Evolutionary conservation across 2,797 vertebrate genomes (phyloP).

Genomic region (Apodemus agrarius): DNA sequence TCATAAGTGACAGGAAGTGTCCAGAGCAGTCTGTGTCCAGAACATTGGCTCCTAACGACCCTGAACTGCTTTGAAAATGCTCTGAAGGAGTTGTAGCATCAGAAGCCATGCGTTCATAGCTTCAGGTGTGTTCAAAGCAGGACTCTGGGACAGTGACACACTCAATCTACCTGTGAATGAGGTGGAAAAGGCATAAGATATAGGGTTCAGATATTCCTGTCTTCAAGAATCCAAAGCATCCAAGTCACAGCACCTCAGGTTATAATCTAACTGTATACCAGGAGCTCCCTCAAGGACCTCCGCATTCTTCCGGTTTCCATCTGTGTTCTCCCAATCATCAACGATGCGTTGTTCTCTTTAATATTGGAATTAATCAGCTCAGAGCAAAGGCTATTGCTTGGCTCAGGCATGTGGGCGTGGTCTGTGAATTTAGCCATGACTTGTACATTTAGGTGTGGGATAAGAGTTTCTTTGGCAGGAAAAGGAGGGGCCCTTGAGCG

Average conservation of each 20-base stretch:
- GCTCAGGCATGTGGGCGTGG: background rate
- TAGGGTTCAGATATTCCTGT: background rate
- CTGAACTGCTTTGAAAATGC: background rate
- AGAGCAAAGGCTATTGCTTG: background rate
- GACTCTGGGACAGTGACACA: background rate
- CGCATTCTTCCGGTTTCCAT: background rate
- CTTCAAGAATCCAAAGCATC: background rate
- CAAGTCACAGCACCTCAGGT: background rate
- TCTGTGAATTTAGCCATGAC: background rate
- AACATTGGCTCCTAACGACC: background rate
- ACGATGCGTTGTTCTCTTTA: background rate
- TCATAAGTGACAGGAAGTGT: background rate
- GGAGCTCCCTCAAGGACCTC: background rate
- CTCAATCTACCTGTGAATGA: background rate
- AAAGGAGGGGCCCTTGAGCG: background rate
- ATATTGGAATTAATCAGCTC: background rate
- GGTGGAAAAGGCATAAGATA: no score
- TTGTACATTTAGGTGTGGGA: background rate
- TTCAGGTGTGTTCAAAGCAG: background rate
- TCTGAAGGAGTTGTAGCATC: background rate
- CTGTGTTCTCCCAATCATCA: background rate
- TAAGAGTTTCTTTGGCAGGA: background rate
- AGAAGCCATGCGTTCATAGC: background rate
- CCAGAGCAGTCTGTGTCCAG: background rate
- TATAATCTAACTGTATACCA: background rate